A percentile compares a stretch with the other conserved stretches of the same genome.
phyloP scores from a whole-genome alignment of 2,888 invertebrate genomes.

The Diaphora mendica region DNA sequence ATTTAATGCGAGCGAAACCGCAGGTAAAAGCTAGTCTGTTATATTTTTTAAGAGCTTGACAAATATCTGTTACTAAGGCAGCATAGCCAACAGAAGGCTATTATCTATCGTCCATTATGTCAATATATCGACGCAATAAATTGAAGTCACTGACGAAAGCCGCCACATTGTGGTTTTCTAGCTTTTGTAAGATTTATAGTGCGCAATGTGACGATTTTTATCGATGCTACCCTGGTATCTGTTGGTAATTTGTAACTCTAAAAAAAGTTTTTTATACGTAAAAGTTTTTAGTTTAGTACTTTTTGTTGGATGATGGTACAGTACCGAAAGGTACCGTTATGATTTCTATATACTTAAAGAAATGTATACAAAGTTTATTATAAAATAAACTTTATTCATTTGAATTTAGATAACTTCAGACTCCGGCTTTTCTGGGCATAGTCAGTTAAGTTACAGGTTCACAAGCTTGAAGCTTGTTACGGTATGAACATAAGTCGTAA shows the following conservation, averaged over 20 bases:
- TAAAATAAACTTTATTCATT: too few species aligned
- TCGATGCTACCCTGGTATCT: conserved; percentile 7
- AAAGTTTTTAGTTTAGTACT: background rate
- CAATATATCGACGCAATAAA: conserved; percentile 49
- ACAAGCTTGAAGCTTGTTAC: background rate
- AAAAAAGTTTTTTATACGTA: background rate
- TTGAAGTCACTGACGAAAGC: conserved; percentile 37
- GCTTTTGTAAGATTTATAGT: conserved; percentile 39
- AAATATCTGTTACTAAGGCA: conserved; percentile 13
- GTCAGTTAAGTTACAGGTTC: background rate
- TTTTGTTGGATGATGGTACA: background rate
- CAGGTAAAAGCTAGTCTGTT: too few species aligned
- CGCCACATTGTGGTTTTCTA: conserved; percentile 42
- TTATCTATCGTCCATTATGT: conserved; percentile 42
- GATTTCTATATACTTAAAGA: too few species aligned
- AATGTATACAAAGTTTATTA: background rate
- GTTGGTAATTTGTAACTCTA: background rate
- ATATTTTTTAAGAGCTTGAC: background rate
- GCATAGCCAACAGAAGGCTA: conserved; percentile 23
- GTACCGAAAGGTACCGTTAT: too few species aligned
- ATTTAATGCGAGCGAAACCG: too few species aligned
- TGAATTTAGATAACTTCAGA: too few species aligned
- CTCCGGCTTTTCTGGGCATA: too few species aligned
- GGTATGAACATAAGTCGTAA: background rate
- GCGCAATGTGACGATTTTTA: conserved; percentile 13